Evolutionary conservation across 1,140 invertebrate species (phyloP).

Genomic region (Cyrtorhinus lividipennis): DNA sequence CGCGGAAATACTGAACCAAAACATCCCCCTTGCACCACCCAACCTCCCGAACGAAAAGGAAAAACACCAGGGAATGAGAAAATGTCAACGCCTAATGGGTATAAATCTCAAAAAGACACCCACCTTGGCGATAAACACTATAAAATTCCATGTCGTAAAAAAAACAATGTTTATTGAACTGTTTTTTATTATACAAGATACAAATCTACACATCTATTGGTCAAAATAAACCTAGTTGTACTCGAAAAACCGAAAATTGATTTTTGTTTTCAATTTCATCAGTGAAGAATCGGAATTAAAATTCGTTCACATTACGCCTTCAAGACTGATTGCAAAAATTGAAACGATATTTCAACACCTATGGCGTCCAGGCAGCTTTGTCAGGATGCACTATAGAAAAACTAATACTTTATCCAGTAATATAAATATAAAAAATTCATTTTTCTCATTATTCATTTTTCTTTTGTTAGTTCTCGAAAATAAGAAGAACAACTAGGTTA

Average conservation of each 20-base stretch:
- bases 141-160: not conserved
- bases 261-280: not conserved
- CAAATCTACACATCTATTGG: slow-evolving; percentile 6
- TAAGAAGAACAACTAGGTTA: not conserved
- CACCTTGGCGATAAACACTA: not conserved
- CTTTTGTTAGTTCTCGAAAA: no score
- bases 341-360: no score
- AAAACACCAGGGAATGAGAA: no score
- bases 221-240: slow-evolving; percentile 5
- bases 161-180: not conserved
- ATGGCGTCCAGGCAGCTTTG: no score
- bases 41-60: not conserved
- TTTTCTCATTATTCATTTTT: not conserved
- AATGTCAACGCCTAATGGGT: not conserved
- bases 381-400: no score
- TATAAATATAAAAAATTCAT: not conserved
- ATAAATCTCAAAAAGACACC: not conserved
- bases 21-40: not conserved
- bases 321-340: not conserved
- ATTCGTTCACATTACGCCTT: no score
- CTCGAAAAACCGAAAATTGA: not conserved
- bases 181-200: slow-evolving; percentile 4
- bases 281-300: no score
- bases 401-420: not conserved
- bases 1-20: no score